These are phyloP conservation scores for Neofelis nebulosa DNA, from an alignment of 2,113 vertebrate genomes.

Conservation along the genomic window DNA sequence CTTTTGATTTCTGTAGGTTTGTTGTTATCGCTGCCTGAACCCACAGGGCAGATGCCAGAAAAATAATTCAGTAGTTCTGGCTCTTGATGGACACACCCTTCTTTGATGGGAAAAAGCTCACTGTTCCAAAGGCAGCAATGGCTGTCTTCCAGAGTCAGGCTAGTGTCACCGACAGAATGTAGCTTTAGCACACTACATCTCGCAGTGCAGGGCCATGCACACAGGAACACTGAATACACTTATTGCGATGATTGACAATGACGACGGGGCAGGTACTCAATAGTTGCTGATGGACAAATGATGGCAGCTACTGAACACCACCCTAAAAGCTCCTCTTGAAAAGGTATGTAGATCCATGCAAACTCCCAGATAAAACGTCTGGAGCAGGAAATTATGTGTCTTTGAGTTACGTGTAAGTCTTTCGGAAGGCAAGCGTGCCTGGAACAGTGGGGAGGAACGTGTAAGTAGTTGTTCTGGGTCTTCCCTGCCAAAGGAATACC, in stretches of 20 bases:
- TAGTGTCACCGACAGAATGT: not conserved
- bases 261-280: not conserved
- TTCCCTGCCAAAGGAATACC: not conserved
- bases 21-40: not conserved
- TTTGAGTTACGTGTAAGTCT: not conserved
- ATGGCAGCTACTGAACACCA: not conserved
- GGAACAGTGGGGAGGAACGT: not conserved
- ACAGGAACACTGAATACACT: not conserved
- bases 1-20: not conserved
- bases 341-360: not conserved
- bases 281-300: not conserved
- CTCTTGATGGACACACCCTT: not conserved
- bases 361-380: not conserved
- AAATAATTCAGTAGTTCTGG: not conserved
- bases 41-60: not conserved
- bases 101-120: not conserved
- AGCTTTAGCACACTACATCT: not conserved
- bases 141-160: not conserved
- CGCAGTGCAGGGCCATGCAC: not conserved
- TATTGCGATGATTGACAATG: not conserved
- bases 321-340: constrained; percentile 22
- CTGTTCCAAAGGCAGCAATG: not conserved
- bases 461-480: not conserved
- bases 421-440: not conserved
- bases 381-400: not conserved